Evolutionary conservation across 1,140 invertebrate genomes (phyloP).

Genomic region (Colletes gigas): DNA sequence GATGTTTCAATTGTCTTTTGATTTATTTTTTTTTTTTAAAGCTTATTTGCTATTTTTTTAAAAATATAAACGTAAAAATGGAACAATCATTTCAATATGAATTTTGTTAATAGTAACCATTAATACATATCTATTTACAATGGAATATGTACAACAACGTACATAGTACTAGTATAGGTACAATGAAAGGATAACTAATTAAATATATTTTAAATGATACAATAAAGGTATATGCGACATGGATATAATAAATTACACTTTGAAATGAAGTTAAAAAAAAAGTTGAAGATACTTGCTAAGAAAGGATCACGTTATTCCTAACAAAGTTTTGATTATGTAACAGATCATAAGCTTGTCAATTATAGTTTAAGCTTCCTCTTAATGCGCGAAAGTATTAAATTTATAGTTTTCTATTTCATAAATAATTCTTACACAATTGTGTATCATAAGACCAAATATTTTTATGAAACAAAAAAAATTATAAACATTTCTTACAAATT

Average conservation of each 20-base stretch:
- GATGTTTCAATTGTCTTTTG: slow-evolving; percentile 25
- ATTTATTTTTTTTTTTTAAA: slow-evolving; percentile 54
- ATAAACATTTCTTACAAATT: slow-evolving; percentile 10
- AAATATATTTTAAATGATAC: slow-evolving; percentile 17
- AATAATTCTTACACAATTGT: slow-evolving; percentile 12
- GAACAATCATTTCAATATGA: slow-evolving; percentile 64
- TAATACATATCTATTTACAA: slow-evolving; percentile 58
- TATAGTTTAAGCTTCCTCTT: slow-evolving; percentile 6
- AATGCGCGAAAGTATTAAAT: slow-evolving; percentile 24
- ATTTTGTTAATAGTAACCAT: slow-evolving; percentile 57
- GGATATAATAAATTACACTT: slow-evolving; percentile 14
- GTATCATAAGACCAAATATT: neutral
- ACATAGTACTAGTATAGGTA: slow-evolving; percentile 39
- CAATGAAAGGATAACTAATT: slow-evolving; percentile 41
- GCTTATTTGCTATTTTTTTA: slow-evolving; percentile 54
- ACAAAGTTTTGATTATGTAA: neutral
- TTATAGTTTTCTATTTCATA: neutral
- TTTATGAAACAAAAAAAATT: slow-evolving; percentile 31
- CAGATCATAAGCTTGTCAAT: slow-evolving; percentile 11
- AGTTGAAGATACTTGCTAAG: neutral
- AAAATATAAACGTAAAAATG: slow-evolving; percentile 71
- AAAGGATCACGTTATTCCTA: slow-evolving; percentile 10
- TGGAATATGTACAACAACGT: slow-evolving; percentile 54
- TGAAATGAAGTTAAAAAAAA: slow-evolving; percentile 2
- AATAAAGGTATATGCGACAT: slow-evolving; percentile 25